These are phyloP conservation scores for Trichoplusia ni DNA, from an alignment of 1,140 invertebrate genomes.

Conservation along the genomic window DNA sequence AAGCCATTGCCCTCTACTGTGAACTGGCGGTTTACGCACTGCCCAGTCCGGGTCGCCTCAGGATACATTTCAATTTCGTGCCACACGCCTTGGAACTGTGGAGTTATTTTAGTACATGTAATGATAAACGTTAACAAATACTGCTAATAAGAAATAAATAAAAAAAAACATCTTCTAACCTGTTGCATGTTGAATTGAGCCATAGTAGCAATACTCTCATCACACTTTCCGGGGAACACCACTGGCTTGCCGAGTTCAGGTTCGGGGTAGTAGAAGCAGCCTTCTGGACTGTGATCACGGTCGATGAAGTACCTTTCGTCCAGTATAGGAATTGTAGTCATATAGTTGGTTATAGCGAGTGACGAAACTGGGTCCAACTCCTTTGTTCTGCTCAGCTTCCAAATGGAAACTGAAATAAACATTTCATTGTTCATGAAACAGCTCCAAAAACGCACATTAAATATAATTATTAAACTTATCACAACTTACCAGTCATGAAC, in stretches of 20 bases:
- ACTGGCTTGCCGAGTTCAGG: constrained; percentile 49
- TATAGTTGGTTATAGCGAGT: constrained; percentile 46
- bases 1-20: constrained; percentile 24
- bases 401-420: constrained; percentile 49
- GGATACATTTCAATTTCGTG: constrained; percentile 62
- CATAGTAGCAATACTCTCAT: constrained; percentile 39
- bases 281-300: constrained; percentile 44
- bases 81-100: constrained; percentile 61
- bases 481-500: constrained; percentile 2
- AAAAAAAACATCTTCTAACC: constrained; percentile 39
- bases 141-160: neutral
- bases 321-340: constrained; percentile 47
- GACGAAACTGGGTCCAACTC: constrained; percentile 35
- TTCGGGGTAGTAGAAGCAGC: constrained; percentile 66
- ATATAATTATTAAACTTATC: neutral
- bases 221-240: constrained; percentile 56
- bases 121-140: neutral
- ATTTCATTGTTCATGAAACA: neutral
- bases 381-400: constrained; percentile 63
- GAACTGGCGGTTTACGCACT: constrained; percentile 55
- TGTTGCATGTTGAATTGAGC: constrained; percentile 41
- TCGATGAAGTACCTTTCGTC: constrained; percentile 50
- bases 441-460: neutral
- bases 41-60: constrained; percentile 45
- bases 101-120: neutral